A percentile compares a stretch with the other conserved stretches of the same genome.
Conservation (phyloP, 1,140 invertebrate species). For the Penaeus vannamei region DNA sequence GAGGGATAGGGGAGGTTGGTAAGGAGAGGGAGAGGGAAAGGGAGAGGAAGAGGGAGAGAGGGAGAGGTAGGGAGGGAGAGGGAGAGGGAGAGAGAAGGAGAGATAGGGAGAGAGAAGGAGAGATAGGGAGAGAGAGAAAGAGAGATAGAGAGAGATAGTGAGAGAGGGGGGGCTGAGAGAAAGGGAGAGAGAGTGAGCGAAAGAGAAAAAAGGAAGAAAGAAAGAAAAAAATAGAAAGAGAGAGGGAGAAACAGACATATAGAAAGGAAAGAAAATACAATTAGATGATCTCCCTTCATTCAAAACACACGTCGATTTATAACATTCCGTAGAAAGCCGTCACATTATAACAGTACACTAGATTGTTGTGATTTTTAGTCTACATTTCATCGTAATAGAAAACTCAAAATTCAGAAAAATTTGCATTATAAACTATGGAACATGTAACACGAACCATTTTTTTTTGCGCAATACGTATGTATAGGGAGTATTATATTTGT, state of each 20-base stretch:
- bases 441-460: background rate
- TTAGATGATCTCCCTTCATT: background rate
- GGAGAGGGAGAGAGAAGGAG: background rate
- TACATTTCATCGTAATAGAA: no score
- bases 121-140: background rate
- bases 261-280: background rate
- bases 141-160: background rate
- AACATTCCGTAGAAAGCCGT: no score
- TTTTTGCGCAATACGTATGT: background rate
- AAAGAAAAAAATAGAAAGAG: background rate
- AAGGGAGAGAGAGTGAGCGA: background rate
- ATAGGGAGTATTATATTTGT: background rate
- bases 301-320: background rate
- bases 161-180: background rate
- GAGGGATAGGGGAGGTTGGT: background rate
- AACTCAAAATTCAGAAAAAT: no score
- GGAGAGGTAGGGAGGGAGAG: background rate
- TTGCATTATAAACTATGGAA: no score
- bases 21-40: background rate
- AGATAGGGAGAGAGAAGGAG: constrained; percentile 5
- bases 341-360: no score
- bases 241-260: no score
- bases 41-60: background rate
- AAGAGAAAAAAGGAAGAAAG: no score
- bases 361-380: no score